Conservation (phyloP, 2,888 invertebrate species). For the Lasioglossum oenotherae region DNA sequence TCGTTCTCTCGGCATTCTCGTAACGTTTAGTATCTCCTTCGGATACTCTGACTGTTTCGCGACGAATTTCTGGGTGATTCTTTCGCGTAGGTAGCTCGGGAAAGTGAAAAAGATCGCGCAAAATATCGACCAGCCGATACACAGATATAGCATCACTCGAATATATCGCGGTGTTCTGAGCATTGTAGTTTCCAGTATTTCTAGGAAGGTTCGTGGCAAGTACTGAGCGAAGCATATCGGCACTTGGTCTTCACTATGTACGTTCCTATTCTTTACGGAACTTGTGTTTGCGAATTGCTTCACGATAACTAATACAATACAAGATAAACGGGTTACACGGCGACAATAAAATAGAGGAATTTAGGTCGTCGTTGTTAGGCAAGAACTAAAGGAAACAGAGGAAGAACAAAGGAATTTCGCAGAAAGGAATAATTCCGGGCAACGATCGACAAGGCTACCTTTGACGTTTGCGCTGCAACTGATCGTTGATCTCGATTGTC, state of each 20-base stretch:
- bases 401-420: conserved; percentile 22
- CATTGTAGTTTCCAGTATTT: conserved; percentile 48
- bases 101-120: conserved; percentile 25
- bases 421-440: conserved; percentile 33
- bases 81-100: background rate
- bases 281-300: background rate
- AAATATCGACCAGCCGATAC: conserved; percentile 47
- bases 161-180: conserved; percentile 43
- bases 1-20: background rate
- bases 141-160: conserved; percentile 31
- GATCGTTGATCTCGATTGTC: conserved; percentile 77
- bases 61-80: background rate
- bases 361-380: background rate
- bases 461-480: conserved; percentile 49
- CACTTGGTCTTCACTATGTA: conserved; percentile 19
- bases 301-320: background rate
- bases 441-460: conserved; percentile 48
- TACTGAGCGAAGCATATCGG: conserved; percentile 51
- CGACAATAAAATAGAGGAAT: background rate
- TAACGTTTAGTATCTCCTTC: background rate
- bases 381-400: background rate
- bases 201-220: conserved; percentile 28
- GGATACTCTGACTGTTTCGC: background rate
- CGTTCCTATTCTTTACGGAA: conserved; percentile 21
- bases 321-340: background rate